phyloP scores from a whole-genome alignment of 2,113 vertebrate species.

The Brachirus orientalis region DNA sequence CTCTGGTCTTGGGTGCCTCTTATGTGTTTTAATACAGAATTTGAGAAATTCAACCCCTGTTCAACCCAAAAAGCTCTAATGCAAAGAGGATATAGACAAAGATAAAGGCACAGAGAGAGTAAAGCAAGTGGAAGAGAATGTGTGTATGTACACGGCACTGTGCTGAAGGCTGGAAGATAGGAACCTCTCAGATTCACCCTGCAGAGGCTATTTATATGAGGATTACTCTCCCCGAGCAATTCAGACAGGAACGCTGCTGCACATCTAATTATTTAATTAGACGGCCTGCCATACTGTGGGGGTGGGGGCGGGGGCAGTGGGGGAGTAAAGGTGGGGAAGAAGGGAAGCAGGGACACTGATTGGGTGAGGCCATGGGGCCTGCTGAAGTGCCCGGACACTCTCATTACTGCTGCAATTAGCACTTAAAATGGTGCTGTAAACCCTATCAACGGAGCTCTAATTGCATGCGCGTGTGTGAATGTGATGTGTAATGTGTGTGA shows the following conservation, averaged over 20 bases:
- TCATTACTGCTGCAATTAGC: slow-evolving; percentile 99
- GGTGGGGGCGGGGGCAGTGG: background rate
- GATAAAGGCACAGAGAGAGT: background rate
- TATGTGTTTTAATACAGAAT: slow-evolving; percentile 30
- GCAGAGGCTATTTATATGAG: slow-evolving; percentile 99
- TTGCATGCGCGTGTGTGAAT: too few relatives aligned
- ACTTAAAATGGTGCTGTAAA: slow-evolving; percentile 98
- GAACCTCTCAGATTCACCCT: slow-evolving; percentile 87
- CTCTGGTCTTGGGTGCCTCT: slow-evolving; percentile 1
- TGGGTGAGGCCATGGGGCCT: slow-evolving; percentile 90
- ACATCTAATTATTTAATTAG: slow-evolving; percentile 99
- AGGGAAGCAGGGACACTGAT: slow-evolving; percentile 85
- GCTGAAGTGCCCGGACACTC: slow-evolving; percentile 89
- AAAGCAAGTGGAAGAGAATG: background rate
- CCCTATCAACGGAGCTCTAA: slow-evolving; percentile 94
- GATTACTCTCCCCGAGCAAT: slow-evolving; percentile 96
- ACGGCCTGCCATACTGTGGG: slow-evolving; percentile 85
- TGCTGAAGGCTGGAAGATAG: slow-evolving; percentile 52
- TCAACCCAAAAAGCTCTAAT: background rate
- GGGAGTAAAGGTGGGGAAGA: slow-evolving; percentile 33
- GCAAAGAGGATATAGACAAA: slow-evolving; percentile 16
- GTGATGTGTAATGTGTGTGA: background rate
- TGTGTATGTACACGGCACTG: slow-evolving; percentile 1
- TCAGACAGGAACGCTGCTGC: slow-evolving; percentile 92
- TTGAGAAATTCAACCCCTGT: too few relatives aligned